These are phyloP conservation scores for Atta colombica DNA, from an alignment of 1,140 invertebrate genomes.

Conservation along the genomic window DNA sequence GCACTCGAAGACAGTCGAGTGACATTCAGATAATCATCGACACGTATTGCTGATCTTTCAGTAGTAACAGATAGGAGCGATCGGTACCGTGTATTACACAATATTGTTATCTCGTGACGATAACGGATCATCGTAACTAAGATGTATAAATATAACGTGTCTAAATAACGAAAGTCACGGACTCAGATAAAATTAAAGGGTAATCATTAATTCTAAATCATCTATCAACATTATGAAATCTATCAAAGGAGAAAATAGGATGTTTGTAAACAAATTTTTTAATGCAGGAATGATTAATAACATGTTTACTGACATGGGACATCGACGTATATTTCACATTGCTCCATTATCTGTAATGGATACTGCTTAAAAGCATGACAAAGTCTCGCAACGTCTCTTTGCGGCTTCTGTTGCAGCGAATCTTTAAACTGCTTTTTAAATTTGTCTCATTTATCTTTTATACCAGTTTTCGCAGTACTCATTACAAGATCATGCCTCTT, in stretches of 20 bases:
- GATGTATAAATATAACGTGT: constrained; percentile 54
- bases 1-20: constrained; percentile 76
- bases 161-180: constrained; percentile 68
- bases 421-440: constrained; percentile 24
- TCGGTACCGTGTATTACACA: constrained; percentile 40
- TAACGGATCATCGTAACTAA: constrained; percentile 68
- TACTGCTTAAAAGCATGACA: neutral
- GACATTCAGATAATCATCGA: constrained; percentile 76
- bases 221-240: neutral
- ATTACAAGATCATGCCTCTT: neutral
- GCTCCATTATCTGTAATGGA: neutral
- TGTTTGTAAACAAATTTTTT: neutral
- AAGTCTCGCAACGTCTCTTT: neutral
- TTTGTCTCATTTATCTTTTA: constrained; percentile 1
- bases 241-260: constrained; percentile 3
- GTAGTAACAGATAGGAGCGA: constrained; percentile 40
- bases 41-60: constrained; percentile 63
- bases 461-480: neutral
- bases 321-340: neutral
- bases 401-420: too few species aligned
- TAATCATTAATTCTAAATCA: neutral
- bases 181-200: constrained; percentile 58
- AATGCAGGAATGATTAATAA: neutral
- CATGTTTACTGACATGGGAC: neutral
- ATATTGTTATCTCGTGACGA: constrained; percentile 61